phyloP scores from a whole-genome alignment of 2,888 invertebrate genomes.

The Macroteleia sp. region DNA sequence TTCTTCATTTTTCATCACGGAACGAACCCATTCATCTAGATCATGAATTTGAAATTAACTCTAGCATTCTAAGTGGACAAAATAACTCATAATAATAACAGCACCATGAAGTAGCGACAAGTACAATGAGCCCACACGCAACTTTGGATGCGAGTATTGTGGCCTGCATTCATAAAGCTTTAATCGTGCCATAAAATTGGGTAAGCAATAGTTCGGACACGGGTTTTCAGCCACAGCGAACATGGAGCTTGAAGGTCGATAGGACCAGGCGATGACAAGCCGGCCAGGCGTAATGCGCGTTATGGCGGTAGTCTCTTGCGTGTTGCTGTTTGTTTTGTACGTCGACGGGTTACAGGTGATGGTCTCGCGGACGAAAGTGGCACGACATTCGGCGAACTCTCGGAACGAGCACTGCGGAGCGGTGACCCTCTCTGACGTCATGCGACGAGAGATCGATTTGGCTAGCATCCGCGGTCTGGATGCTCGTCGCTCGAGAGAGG shows the following conservation, averaged over 20 bases:
- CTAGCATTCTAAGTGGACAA: neutral
- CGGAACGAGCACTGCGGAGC: constrained; percentile 13
- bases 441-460: constrained; percentile 67
- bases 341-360: constrained; percentile 39
- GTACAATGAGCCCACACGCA: constrained; percentile 1
- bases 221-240: constrained; percentile 11
- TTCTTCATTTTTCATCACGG: too few relatives aligned
- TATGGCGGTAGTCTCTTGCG: constrained; percentile 8
- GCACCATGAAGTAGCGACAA: neutral
- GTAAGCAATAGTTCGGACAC: constrained; percentile 10
- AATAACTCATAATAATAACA: neutral
- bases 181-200: constrained; percentile 25
- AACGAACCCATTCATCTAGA: too few relatives aligned
- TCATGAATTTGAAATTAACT: constrained; percentile 1
- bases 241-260: constrained; percentile 16
- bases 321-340: constrained; percentile 15
- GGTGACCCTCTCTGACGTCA: constrained; percentile 64
- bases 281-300: constrained; percentile 3
- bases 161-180: constrained; percentile 4
- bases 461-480: constrained; percentile 63
- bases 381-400: constrained; percentile 19
- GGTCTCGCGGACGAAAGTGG: constrained; percentile 39
- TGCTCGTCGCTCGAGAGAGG: constrained; percentile 39
- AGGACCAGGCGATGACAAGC: constrained; percentile 9
- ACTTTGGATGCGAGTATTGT: constrained; percentile 7